Evolutionary conservation across 2,888 invertebrate genomes (phyloP).

Genomic region (Junonia oenone): DNA sequence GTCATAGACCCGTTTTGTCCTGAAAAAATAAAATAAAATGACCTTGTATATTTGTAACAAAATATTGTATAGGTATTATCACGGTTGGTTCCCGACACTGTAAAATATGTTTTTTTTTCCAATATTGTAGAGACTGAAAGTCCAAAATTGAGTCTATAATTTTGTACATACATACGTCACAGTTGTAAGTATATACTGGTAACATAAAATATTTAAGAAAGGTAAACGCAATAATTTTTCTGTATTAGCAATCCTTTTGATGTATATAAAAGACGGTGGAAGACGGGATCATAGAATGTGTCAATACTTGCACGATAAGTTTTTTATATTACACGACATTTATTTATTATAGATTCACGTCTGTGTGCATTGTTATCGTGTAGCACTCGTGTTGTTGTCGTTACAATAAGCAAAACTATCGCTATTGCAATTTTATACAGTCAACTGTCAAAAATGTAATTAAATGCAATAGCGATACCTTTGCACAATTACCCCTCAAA

Average conservation of each 20-base stretch:
- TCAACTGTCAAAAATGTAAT: no score
- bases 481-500: no score
- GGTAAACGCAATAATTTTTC: conserved; percentile 74
- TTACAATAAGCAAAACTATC: background rate
- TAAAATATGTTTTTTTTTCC: conserved; percentile 57
- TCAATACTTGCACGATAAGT: conserved; percentile 1
- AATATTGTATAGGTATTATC: conserved; percentile 52
- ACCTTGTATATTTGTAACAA: conserved; percentile 68
- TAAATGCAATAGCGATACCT: no score
- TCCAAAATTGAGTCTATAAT: conserved; percentile 78
- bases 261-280: conserved; percentile 59
- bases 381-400: background rate
- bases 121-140: conserved; percentile 77
- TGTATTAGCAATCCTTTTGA: conserved; percentile 65
- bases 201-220: conserved; percentile 66
- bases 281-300: conserved; percentile 35
- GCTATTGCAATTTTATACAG: background rate
- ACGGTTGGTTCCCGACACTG: conserved; percentile 54
- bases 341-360: no score
- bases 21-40: conserved; percentile 43
- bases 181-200: conserved; percentile 75
- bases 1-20: conserved; percentile 15
- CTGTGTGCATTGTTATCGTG: no score
- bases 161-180: conserved; percentile 72
- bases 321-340: background rate